Evolutionary conservation across 2,797 vertebrate species (phyloP), one percentile per base, ranked within the genome.

Genomic region (Heteromormyrus szaboi): DNA sequence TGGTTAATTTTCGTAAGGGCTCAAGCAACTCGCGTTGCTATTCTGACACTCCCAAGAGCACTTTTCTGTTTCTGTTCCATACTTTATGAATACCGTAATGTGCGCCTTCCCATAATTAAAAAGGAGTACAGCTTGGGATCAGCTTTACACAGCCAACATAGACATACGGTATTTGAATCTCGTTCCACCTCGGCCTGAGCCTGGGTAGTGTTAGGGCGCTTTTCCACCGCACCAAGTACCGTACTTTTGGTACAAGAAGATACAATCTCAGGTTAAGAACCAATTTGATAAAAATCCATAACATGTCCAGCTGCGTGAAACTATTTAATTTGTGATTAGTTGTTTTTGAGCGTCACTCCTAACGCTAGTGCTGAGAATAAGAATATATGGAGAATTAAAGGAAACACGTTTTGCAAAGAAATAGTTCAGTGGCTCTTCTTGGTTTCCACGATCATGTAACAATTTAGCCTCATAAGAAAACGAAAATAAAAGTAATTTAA

Each of bases 141-240:
- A 50, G 8, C 17, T 25, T 83, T 50, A 12, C 8, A 12, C 44
- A 50, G 50, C 25, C 29, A 51, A 29, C 25, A 29, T 0, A 37
- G 50, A 0, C 48, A 54, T 22, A 83, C 44, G n/a, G 79, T 81
- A 25, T 46, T 50, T 87, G 4, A 72, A 17, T 33, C 17, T 68
- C 46, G 37, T 88, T 88, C 87, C 87, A 88, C 62, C 46, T 48
- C 65, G 7, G 44, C 25, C 44, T n/a, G 62, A 88, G 87, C 50
- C 37, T 65, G 25, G 25, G 9, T 29, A 65, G 25, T 65, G 25
- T 1, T 25, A 25, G 56, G 56, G 8, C 56, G 8, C 59, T 62
- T 62, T 59, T 22, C 59, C 8, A 25, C 22, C 2, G 56, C 59
- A 62, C 8, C 8, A 62, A 25, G 59, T 62, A 25, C 8, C 22